Evolutionary conservation across 2,888 invertebrate genomes (phyloP), one percentile per base, ranked within the genome.

Genomic region (Aporophyla lueneburgensis): DNA sequence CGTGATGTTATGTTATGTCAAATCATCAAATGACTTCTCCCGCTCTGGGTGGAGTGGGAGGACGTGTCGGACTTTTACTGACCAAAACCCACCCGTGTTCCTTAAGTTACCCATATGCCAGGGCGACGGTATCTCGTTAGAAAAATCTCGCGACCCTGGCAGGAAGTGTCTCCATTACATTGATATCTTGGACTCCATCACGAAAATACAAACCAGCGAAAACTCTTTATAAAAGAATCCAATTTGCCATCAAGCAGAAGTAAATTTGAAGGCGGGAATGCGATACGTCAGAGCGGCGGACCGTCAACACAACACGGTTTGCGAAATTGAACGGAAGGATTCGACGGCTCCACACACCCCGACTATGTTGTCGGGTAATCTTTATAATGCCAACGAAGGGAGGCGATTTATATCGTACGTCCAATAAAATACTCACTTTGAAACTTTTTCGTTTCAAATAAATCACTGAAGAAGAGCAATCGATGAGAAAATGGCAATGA

Each of bases 321-420:
- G 90, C 90, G 92, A 93, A 93, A 93, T 93, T 93, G 93, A 93
- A 93, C 93, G 93, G 93, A 93, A 92, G 90, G 92, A 90, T 91
- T 87, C 86, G 87, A 89, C 92, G 92, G 89, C 90, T 87, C 87
- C 87, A 89, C 93, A 90, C 92, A 92, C 89, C 89, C 86, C 88
- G 87, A 90, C 93, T 92, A 93, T 92, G 92, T 92, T 91, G 91
- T 88, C 81, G 91, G 91, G 90, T 91, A 92, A 93, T 93, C 91
- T 93, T 90, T 91, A 90, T 91, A 92, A 93, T 92, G 89, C 91
- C 87, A 84, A 85, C 87, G 85, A 86, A 90, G 87, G 85, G 81
- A 82, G 82, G 63, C 76, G 84, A 86, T 88, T 86, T 87, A 85
- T 86, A 85, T 85, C 82, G 78, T 82, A 76, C 78, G 80, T 83